These are phyloP conservation scores for Oncopeltus fasciatus DNA, from an alignment of 1,140 invertebrate species.

Conservation along the genomic window DNA sequence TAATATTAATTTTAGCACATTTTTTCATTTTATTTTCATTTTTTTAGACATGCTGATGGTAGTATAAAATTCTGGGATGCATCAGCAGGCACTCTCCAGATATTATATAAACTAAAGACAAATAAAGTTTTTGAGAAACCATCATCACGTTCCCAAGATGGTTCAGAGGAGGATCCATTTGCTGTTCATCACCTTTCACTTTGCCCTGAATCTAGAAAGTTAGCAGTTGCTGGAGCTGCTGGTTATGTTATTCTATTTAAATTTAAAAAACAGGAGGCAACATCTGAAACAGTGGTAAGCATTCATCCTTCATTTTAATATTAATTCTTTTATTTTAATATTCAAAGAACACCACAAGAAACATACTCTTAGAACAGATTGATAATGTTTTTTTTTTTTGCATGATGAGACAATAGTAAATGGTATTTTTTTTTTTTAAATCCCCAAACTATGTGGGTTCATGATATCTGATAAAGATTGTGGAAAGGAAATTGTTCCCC, in stretches of 20 bases:
- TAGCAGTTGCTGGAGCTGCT: slow-evolving; percentile 77
- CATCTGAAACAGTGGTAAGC: slow-evolving; percentile 69
- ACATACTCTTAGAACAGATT: too few species aligned
- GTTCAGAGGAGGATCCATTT: slow-evolving; percentile 73
- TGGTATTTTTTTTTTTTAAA: too few species aligned
- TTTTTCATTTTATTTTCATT: too few species aligned
- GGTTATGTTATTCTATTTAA: slow-evolving; percentile 90
- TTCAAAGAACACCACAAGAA: too few species aligned
- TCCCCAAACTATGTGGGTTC: too few species aligned
- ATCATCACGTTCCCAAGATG: slow-evolving; percentile 31
- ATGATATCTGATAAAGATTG: too few species aligned
- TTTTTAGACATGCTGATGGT: slow-evolving; percentile 81
- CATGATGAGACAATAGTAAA: too few species aligned
- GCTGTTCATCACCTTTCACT: slow-evolving; percentile 85
- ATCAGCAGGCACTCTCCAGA: slow-evolving; percentile 78
- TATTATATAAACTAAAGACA: slow-evolving; percentile 95
- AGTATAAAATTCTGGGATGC: slow-evolving; percentile 97
- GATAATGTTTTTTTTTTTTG: too few species aligned
- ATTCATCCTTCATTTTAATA: too few species aligned
- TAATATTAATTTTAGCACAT: too few species aligned
- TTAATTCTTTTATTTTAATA: too few species aligned
- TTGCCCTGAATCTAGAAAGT: slow-evolving; percentile 79
- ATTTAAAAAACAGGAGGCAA: slow-evolving; percentile 80
- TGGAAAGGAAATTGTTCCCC: too few species aligned
- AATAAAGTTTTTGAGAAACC: slow-evolving; percentile 67